These are phyloP conservation scores for Gnathonemus echidnorhynchus DNA, from an alignment of 2,113 vertebrate genomes.

Conservation along the genomic window DNA sequence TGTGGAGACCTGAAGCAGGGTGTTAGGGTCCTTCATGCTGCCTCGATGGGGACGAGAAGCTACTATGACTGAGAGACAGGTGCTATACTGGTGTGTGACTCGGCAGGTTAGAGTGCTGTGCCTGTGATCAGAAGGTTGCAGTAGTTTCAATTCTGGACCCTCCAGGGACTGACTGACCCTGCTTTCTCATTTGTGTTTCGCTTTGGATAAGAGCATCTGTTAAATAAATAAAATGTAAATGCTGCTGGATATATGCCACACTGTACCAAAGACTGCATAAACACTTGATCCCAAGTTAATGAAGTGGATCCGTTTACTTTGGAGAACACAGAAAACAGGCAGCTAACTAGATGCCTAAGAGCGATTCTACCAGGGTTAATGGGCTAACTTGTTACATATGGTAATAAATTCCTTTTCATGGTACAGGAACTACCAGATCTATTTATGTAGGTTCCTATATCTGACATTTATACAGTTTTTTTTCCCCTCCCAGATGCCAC, in stretches of 20 bases:
- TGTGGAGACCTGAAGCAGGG: background rate
- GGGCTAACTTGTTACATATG: background rate
- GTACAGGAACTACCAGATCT: background rate
- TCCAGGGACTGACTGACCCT: background rate
- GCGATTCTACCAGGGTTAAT: background rate
- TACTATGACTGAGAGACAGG: background rate
- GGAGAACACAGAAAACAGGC: background rate
- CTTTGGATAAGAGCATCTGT: background rate
- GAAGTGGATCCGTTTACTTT: background rate
- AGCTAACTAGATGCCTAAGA: background rate
- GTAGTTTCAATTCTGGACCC: background rate
- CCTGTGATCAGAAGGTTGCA: background rate
- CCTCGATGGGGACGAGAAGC: background rate
- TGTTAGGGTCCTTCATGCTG: background rate
- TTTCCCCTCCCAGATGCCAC: background rate
- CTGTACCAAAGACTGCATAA: background rate
- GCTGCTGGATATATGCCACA: background rate
- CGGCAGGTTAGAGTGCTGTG: background rate
- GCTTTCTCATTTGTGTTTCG: background rate
- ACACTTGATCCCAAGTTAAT: conserved; percentile 3
- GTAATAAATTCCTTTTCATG: background rate
- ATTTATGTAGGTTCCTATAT: background rate
- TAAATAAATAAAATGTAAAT: background rate
- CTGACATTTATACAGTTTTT: background rate
- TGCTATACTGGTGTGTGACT: background rate